Conservation (phyloP, 2,113 vertebrate species). For the Urocynchramus pylzowi region DNA sequence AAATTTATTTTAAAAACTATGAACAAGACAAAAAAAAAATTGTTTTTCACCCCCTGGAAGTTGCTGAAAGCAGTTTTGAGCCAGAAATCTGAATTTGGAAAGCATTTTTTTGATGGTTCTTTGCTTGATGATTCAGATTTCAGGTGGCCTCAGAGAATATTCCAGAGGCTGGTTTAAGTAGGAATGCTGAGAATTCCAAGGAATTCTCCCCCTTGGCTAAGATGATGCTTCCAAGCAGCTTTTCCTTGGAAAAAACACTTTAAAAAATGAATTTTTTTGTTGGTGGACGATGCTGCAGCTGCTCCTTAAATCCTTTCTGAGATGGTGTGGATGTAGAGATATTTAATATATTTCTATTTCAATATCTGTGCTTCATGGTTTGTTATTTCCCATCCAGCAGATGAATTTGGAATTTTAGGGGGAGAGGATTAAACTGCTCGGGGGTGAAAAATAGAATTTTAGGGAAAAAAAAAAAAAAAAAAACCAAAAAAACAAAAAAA, state of each 20-base stretch:
- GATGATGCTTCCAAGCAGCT: not conserved
- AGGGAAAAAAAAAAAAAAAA: not conserved
- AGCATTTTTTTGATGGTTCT: not conserved
- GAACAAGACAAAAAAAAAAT: not conserved
- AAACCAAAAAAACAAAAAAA: not conserved
- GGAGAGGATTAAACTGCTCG: constrained; percentile 72
- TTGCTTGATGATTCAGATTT: not conserved
- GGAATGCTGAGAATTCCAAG: not conserved
- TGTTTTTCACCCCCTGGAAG: constrained; percentile 80
- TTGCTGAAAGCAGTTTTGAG: constrained; percentile 58
- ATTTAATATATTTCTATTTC: not conserved
- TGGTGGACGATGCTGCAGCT: not conserved
- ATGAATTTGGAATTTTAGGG: constrained; percentile 11
- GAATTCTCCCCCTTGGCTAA: not conserved
- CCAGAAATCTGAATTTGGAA: constrained; percentile 29
- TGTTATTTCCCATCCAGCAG: not conserved
- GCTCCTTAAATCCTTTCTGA: not conserved
- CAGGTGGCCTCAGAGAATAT: not conserved
- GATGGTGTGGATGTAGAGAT: not conserved
- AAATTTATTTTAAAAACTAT: not conserved
- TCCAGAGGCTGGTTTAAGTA: not conserved
- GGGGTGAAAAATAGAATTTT: constrained; percentile 76
- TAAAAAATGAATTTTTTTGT: not conserved
- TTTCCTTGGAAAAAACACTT: not conserved
- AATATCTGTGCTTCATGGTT: not conserved